Conservation (phyloP, 1,140 invertebrate genomes). For the Kradibia gibbosae region DNA sequence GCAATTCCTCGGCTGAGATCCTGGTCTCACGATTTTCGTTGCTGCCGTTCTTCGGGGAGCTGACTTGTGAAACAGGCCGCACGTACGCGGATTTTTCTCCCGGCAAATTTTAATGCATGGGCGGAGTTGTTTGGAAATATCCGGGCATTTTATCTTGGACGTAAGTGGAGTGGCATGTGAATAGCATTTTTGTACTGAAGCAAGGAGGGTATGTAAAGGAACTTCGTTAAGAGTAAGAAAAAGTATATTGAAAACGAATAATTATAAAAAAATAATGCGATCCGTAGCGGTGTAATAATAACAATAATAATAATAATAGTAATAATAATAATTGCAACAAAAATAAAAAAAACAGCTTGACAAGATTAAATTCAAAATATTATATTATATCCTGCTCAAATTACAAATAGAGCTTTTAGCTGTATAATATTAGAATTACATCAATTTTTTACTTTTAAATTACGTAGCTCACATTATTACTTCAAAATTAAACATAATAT, state of each 20-base stretch:
- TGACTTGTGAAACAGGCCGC: too few species aligned
- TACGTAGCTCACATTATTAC: not conserved
- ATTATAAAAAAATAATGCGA: too few species aligned
- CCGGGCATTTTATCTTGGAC: not conserved
- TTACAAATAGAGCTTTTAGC: not conserved
- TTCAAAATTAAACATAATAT: constrained; percentile 9
- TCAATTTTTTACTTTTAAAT: not conserved
- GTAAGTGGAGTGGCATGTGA: not conserved
- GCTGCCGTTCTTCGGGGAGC: not conserved
- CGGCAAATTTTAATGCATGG: constrained; percentile 6
- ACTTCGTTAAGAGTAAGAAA: too few species aligned
- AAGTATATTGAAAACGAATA: too few species aligned
- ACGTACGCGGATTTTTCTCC: too few species aligned
- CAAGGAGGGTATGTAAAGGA: too few species aligned
- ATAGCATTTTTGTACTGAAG: not conserved
- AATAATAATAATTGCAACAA: too few species aligned
- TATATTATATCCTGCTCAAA: not conserved
- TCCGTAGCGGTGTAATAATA: too few species aligned
- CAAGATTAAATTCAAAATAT: not conserved
- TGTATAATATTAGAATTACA: not conserved
- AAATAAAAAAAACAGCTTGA: not conserved
- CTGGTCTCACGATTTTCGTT: not conserved
- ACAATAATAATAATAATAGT: too few species aligned
- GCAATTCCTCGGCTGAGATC: not conserved
- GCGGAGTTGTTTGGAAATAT: not conserved